Percentiles rank a stretch among this genome's conserved stretches.
These are phyloP conservation scores for Astur gentilis DNA, from an alignment of 2,113 vertebrate species.

Conservation along the genomic window DNA sequence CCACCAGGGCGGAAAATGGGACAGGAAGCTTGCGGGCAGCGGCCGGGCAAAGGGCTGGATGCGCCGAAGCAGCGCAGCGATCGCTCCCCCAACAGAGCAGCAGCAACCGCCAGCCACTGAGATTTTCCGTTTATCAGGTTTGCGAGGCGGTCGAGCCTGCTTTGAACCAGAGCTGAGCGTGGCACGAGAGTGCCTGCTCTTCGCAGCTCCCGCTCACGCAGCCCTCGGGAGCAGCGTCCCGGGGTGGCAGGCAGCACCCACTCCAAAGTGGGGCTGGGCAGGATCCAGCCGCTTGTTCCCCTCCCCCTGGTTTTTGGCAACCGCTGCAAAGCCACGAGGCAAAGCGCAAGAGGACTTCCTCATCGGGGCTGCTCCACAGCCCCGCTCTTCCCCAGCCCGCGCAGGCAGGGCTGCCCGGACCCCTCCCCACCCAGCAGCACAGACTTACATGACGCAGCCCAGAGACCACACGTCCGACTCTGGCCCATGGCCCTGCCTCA, in stretches of 20 bases:
- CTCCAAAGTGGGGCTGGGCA: neutral
- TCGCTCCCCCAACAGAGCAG: fast-evolving
- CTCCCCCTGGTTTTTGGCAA: neutral
- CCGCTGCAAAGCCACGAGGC: neutral
- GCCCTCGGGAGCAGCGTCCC: neutral
- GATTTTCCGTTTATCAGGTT: slow-evolving; percentile 31
- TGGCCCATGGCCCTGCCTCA: slow-evolving; percentile 91
- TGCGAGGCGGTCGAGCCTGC: neutral
- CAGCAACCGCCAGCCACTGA: neutral
- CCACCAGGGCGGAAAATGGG: fast-evolving
- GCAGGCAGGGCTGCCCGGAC: neutral
- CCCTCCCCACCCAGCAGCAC: neutral
- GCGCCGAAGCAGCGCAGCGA: neutral
- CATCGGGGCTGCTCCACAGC: neutral
- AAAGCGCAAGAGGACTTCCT: neutral
- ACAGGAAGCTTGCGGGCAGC: neutral
- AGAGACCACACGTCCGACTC: slow-evolving; percentile 97
- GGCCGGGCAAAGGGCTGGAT: fast-evolving
- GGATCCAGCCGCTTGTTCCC: fast-evolving
- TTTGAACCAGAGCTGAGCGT: fast-evolving
- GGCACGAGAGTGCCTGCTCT: fast-evolving
- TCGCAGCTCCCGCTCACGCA: neutral
- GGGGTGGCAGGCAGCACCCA: neutral
- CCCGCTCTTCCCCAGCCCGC: fast-evolving
- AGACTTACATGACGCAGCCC: slow-evolving; percentile 95